Evolutionary conservation across 1,140 invertebrate species (phyloP).

Genomic region (Calephelis nemesis): DNA sequence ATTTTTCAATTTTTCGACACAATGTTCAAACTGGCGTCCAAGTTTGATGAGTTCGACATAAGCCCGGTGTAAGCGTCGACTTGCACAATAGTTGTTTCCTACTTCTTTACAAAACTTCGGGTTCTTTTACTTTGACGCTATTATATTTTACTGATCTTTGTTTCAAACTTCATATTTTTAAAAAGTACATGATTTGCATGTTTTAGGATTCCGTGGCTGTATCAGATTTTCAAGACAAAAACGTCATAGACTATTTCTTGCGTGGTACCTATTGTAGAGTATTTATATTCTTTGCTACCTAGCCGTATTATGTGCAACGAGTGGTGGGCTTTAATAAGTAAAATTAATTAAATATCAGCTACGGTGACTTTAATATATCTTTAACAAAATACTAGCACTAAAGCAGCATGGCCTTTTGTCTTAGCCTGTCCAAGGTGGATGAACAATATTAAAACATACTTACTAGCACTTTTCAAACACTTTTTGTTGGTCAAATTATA

Average conservation of each 20-base stretch:
- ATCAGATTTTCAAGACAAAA: not conserved
- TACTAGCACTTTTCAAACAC: too few relatives aligned
- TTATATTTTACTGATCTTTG: constrained; percentile 37
- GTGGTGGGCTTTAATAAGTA: too few relatives aligned
- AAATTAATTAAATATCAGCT: too few relatives aligned
- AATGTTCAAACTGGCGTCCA: constrained; percentile 34
- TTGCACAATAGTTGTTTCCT: constrained; percentile 45
- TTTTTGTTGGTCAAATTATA: too few relatives aligned
- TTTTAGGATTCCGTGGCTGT: not conserved
- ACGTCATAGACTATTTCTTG: not conserved
- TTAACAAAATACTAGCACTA: too few relatives aligned
- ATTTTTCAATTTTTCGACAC: constrained; percentile 32
- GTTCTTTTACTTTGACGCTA: constrained; percentile 34
- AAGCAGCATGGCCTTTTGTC: too few relatives aligned
- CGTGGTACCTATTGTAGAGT: too few relatives aligned
- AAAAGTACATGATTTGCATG: constrained; percentile 16
- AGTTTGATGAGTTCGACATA: constrained; percentile 59
- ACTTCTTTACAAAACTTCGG: constrained; percentile 36
- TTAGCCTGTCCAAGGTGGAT: too few relatives aligned
- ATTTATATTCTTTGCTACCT: too few relatives aligned
- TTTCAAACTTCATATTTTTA: constrained; percentile 21
- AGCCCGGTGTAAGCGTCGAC: constrained; percentile 40
- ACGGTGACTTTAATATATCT: too few relatives aligned
- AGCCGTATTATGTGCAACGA: too few relatives aligned
- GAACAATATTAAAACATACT: too few relatives aligned